Evolutionary conservation across 1,140 invertebrate species (phyloP), one percentile per base, ranked within the genome.

Genomic region (Paraescarpia echinospica): DNA sequence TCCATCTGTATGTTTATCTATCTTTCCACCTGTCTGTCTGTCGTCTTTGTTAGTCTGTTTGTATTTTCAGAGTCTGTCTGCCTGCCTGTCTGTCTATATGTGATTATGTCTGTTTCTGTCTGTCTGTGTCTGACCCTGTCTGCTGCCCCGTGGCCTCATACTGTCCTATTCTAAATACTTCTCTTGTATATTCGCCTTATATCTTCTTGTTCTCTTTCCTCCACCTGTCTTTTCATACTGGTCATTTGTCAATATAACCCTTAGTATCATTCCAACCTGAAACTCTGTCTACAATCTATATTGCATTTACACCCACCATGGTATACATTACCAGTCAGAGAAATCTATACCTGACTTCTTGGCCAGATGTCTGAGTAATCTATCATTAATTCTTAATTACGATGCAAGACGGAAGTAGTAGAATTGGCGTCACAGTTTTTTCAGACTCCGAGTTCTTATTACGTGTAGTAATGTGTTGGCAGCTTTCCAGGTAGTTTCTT

Each of bases 351-450:
- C 2, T 77, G 14, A 77, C 59, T 77, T 31, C 59, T 77, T 27
- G 59, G 59, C 59, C 22, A 77, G 59, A 77, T 18, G 22, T 12
- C 18, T 77, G 59, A 77, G 59, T 77, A 77, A 77, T 77, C 22
- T 77, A 77, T 77, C 59, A 77, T 77, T 77, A 77, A 77, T 77
- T 77, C 59, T 77, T 77, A 77, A 77, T 77, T 12, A 77, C 59
- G 59, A 77, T 77, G 22, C 22, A 22, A 27, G 59, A 18, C 27
- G 59, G 59, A 77, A 77, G 8, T 31, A 77, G 9, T 27, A 77
- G 27, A 77, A 77, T 31, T 77, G 4, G 59, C 59, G 22, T 77
- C 59, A 77, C 8, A 27, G 9, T 77, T 77, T 77, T 77, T 27
- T 77, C 27, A 77, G 18, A 77, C 18, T 31, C 27, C 14, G 59